These are phyloP conservation scores for Belgica antarctica DNA, from an alignment of 2,888 invertebrate species.

Conservation along the genomic window DNA sequence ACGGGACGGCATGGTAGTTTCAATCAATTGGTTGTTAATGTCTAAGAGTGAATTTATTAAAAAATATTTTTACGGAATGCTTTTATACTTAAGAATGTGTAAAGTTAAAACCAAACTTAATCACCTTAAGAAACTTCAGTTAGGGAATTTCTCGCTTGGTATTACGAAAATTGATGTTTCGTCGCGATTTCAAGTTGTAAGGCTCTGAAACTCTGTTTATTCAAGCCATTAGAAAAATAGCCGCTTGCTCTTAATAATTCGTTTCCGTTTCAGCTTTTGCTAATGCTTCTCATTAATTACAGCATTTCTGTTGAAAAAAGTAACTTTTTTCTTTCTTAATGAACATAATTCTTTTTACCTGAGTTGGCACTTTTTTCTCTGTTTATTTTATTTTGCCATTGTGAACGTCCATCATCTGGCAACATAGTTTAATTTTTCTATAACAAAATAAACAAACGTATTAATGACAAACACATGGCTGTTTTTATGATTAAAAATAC, in stretches of 20 bases:
- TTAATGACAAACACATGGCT: conserved; percentile 2
- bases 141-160: neutral
- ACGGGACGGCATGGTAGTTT: neutral
- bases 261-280: conserved; percentile 11
- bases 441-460: conserved; percentile 1
- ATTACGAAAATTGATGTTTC: too few relatives aligned
- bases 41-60: neutral
- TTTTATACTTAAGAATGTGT: too few relatives aligned
- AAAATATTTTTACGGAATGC: neutral
- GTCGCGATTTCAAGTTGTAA: neutral
- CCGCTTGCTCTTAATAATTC: neutral
- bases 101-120: conserved; percentile 14
- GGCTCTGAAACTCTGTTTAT: neutral
- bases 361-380: neutral
- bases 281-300: conserved; percentile 22
- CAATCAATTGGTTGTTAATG: neutral
- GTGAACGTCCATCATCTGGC: neutral
- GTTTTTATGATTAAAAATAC: neutral
- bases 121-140: neutral
- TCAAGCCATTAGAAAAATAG: neutral
- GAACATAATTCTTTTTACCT: neutral
- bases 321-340: neutral
- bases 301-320: neutral
- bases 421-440: neutral
- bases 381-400: conserved; percentile 8